Percentiles rank a stretch among this genome's conserved stretches.
These are phyloP conservation scores for Chaetodon auriga DNA, from an alignment of 2,113 vertebrate genomes.

Conservation along the genomic window DNA sequence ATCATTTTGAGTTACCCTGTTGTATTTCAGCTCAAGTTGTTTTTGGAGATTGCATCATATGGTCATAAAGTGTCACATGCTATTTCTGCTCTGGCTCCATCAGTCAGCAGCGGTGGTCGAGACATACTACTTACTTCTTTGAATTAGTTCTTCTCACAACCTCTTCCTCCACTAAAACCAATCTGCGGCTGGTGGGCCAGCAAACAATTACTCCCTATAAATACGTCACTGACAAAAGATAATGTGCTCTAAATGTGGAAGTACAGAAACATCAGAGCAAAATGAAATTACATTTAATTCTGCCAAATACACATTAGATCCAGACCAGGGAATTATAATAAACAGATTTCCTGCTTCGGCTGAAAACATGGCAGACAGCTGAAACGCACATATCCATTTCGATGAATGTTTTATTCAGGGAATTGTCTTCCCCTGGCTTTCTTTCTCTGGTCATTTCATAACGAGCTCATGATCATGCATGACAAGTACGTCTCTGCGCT, in stretches of 20 bases:
- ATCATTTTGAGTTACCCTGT: no score
- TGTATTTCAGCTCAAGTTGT: neutral
- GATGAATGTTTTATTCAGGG: slow-evolving; percentile 30
- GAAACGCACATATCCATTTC: neutral
- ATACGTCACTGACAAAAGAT: neutral
- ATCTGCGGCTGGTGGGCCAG: neutral
- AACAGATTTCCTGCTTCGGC: neutral
- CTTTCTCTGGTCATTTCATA: slow-evolving; percentile 28
- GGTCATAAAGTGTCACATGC: neutral
- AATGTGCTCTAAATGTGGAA: neutral
- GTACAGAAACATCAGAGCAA: neutral
- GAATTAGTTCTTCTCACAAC: neutral
- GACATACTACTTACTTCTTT: neutral
- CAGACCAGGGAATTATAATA: neutral
- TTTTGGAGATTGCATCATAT: neutral
- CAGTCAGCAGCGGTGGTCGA: neutral
- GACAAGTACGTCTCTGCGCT: slow-evolving; percentile 16
- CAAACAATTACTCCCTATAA: neutral
- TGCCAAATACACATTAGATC: neutral
- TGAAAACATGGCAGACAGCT: neutral
- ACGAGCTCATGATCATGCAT: slow-evolving; percentile 50
- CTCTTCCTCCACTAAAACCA: neutral
- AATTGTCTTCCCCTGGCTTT: neutral
- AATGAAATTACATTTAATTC: slow-evolving; percentile 8
- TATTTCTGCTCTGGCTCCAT: neutral